Evolutionary conservation across 2,888 invertebrate genomes (phyloP), one percentile per base, ranked within the genome.

Genomic region (Sarcophaga caerulescens): DNA sequence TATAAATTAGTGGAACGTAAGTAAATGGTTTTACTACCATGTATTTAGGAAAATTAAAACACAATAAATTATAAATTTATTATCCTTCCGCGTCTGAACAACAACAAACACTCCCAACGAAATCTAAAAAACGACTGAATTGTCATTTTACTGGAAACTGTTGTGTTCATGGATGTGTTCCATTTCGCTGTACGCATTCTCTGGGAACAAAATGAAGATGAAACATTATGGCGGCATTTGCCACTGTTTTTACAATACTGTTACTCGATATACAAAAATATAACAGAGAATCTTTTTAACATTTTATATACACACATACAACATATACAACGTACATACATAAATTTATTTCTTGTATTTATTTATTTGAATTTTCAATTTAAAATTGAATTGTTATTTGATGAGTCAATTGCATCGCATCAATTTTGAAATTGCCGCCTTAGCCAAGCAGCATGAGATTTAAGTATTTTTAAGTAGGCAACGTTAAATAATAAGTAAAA

Each of bases 221-320:
- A 87, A 87, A 88, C 87, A 87, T 79, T 75, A 88, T 88, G 87
- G 85, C 85, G 78, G 83, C 84, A 78, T 65, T 80, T 70, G n/a
- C 25, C 59, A 81, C 76, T 60, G 60, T 63, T 75, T 35, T 75
- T 52, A 62, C 74, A 73, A 69, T 47, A 47, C 80, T 83, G 76
- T 83, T 79, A 73, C 12, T 60, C n/a, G 25, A n/a, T 14, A 44
- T 57, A 4, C 45, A 0, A 17, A 25, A 21, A 6, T 68, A 52
- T 77, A 65, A 74, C 79, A 84, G 60, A 62, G 57, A 23, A 14
- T 52, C 17, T 14, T 52, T 14, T 52, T 70, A 11, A 25, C 59
- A 71, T 52, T 52, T 52, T 52, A 12, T 14, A 5, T 52, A 17
- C 14, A 52, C 52, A 35, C 35, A 8, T 35, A 35, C 1, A 35